These are phyloP conservation scores for Synergus umbraculus DNA, from an alignment of 2,888 invertebrate species.

Conservation along the genomic window DNA sequence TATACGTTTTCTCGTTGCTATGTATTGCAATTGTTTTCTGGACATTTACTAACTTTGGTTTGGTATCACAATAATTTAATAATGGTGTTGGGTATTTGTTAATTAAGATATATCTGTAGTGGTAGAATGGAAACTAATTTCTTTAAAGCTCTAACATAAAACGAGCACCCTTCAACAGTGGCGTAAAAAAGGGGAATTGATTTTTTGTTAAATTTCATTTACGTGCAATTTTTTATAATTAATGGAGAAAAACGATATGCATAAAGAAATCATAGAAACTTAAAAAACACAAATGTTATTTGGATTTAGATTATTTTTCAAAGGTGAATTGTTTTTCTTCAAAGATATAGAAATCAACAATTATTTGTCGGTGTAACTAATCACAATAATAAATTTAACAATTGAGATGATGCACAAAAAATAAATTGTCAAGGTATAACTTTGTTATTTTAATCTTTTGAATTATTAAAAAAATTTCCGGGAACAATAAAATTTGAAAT, in stretches of 20 bases:
- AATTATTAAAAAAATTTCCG: no score
- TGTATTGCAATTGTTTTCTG: conserved; percentile 26
- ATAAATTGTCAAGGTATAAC: conserved; percentile 46
- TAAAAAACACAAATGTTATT: neutral
- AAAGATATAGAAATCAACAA: neutral
- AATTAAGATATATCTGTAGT: neutral
- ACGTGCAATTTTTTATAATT: neutral
- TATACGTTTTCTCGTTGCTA: conserved; percentile 31
- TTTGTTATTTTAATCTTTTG: conserved; percentile 7
- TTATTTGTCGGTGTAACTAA: conserved; percentile 32
- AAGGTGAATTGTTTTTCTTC: neutral
- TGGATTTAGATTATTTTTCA: neutral
- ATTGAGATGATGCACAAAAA: conserved; percentile 41
- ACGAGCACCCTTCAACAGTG: neutral
- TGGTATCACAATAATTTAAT: conserved; percentile 12
- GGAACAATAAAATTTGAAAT: no score
- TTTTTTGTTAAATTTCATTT: neutral
- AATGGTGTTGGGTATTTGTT: conserved; percentile 22
- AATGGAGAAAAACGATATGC: neutral
- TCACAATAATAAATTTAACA: conserved; percentile 31
- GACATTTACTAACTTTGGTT: conserved; percentile 12
- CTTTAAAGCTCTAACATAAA: neutral
- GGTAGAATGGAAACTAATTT: conserved; percentile 17
- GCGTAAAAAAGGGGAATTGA: neutral
- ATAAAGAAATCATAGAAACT: neutral